Evolutionary conservation across 1,140 invertebrate genomes (phyloP).

Genomic region (Papilio dardanus): DNA sequence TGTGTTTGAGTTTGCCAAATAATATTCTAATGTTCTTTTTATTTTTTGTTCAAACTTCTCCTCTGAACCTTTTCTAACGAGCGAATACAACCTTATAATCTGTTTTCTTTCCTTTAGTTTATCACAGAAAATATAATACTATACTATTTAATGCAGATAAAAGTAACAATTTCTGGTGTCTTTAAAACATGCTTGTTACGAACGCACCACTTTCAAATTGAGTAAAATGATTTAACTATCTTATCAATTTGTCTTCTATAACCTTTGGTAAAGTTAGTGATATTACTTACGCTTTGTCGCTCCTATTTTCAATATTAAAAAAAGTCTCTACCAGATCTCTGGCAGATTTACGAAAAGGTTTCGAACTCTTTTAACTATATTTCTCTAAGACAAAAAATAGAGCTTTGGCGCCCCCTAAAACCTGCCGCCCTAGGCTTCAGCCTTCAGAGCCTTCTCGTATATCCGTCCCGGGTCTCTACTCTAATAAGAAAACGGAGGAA

Average conservation of each 20-base stretch:
- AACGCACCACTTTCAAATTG: neutral
- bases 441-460: no score
- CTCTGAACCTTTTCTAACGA: neutral
- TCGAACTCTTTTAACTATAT: no score
- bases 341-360: no score
- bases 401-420: no score
- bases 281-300: no score
- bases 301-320: no score
- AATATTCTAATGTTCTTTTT: conserved; percentile 34
- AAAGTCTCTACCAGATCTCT: no score
- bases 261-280: no score
- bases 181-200: neutral
- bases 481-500: no score
- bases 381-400: no score
- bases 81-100: neutral
- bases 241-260: neutral
- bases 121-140: neutral
- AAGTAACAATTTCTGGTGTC: neutral
- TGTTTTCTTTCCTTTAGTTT: neutral
- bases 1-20: conserved; percentile 39
- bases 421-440: no score
- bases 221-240: neutral
- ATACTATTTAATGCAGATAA: neutral
- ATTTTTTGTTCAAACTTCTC: conserved; percentile 11
- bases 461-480: no score